Base-by-base conservation (phyloP, 2,113 vertebrate genomes). In the Scolopax mira region DNA sequence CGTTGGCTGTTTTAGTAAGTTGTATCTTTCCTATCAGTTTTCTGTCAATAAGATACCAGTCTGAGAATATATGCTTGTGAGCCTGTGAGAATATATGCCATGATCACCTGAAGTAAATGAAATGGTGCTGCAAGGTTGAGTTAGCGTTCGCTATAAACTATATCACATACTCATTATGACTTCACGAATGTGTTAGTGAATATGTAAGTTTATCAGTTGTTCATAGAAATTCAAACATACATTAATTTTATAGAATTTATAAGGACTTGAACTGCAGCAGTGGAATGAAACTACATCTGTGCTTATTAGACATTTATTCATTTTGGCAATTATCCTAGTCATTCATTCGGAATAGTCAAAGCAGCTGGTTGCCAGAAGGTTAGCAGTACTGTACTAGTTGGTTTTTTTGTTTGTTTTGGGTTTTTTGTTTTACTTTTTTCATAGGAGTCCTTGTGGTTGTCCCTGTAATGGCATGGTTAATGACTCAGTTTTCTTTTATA, bases 1-100 rank as follows among this genome's bases (percentile, higher is more conserved):
- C 99, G 7, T 91, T 99, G 58, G 99, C 99, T 96, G 99, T 99
- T 91, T 95, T 99, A 97, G 99, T 99, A 98, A 99, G 99, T 98
- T 37, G 5, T 72, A 9, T 49, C 16, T 77, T 87, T 72, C 16
- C 31, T 84, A 8, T 31, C 54, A 15, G 49, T 80, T 70, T 80
- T 82, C 35, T 88, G 52, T 79, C 61, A 85, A 2, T 88, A 66
- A 79, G 35, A 33, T 85, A 41, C 79, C 35, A 39, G 37, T 65
- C 46, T 48, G 39, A 83, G 27, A 60, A 39, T 60, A 15, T 48
- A 11, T 33, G 22, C 41, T 18, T 75, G 18, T 61, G 66, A 82
- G 41, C n/a, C n/a, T n/a, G n/a, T 48, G 39, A 83, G 27, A 60
- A 39, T 60, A 15, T 48, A 11, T 33, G 22, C 41, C 21, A 37